Conservation (phyloP, 2,888 invertebrate species). For the Netelia inedita region DNA sequence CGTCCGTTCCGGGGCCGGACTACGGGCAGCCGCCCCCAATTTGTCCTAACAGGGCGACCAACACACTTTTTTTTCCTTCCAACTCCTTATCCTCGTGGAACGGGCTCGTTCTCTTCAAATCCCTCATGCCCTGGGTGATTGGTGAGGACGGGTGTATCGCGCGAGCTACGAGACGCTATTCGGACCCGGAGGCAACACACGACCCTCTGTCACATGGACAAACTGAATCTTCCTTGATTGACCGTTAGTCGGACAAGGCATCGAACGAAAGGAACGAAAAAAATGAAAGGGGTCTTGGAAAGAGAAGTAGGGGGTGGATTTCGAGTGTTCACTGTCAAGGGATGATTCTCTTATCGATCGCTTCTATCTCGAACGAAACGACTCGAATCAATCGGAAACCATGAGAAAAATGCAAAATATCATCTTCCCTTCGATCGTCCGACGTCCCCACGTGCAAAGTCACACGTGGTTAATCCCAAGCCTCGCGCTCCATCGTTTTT, state of each 20-base stretch:
- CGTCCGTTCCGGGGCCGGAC: slow-evolving; percentile 74
- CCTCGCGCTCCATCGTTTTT: not conserved
- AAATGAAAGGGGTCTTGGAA: slow-evolving; percentile 34
- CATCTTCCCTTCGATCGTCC: not conserved
- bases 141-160: slow-evolving; percentile 52
- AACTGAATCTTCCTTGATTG: slow-evolving; percentile 84
- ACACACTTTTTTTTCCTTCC: slow-evolving; percentile 75
- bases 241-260: slow-evolving; percentile 73
- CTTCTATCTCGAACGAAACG: not conserved
- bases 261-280: slow-evolving; percentile 41
- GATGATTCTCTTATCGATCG: not conserved
- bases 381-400: not conserved
- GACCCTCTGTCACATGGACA: slow-evolving; percentile 76
- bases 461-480: too few species aligned
- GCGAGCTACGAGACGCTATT: slow-evolving; percentile 28
- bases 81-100: slow-evolving; percentile 78
- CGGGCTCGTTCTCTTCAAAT: slow-evolving; percentile 63
- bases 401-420: slow-evolving; percentile 4
- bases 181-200: slow-evolving; percentile 33
- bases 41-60: slow-evolving; percentile 83
- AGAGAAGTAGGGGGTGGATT: slow-evolving; percentile 6
- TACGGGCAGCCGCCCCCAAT: slow-evolving; percentile 80
- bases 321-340: slow-evolving; percentile 22
- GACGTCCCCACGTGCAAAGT: too few species aligned
- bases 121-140: slow-evolving; percentile 55